phyloP scores from a whole-genome alignment of 2,888 invertebrate genomes.

The Dascillus cervinus region DNA sequence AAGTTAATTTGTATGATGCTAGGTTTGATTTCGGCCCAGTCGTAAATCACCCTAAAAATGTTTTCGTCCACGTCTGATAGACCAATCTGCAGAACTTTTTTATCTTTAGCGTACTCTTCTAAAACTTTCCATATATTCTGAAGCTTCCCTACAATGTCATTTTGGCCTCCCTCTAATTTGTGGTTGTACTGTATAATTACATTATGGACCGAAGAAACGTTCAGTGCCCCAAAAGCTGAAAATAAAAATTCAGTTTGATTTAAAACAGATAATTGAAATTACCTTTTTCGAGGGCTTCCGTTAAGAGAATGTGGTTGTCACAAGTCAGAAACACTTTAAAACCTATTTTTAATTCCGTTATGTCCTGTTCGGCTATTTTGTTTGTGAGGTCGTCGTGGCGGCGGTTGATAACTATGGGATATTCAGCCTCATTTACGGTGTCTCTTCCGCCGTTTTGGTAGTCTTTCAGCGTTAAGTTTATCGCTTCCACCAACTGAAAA shows the following conservation, averaged over 20 bases:
- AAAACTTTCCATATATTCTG: constrained; percentile 70
- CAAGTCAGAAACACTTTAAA: constrained; percentile 80
- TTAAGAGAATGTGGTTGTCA: constrained; percentile 55
- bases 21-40: constrained; percentile 73
- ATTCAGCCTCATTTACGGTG: constrained; percentile 30
- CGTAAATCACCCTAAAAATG: constrained; percentile 66
- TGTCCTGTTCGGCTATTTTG: constrained; percentile 61
- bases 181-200: constrained; percentile 73
- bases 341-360: constrained; percentile 73
- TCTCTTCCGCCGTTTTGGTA: constrained; percentile 31
- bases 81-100: constrained; percentile 67
- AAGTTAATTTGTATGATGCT: constrained; percentile 89
- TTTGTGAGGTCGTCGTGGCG: constrained; percentile 54
- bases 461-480: constrained; percentile 51
- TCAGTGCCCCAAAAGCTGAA: constrained; percentile 62
- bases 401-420: constrained; percentile 49
- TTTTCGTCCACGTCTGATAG: constrained; percentile 85
- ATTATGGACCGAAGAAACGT: constrained; percentile 69
- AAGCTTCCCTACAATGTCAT: constrained; percentile 51
- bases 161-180: constrained; percentile 27
- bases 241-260: too few species aligned
- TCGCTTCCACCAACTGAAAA: constrained; percentile 53
- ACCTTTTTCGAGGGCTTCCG: constrained; percentile 70
- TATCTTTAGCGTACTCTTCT: constrained; percentile 60
- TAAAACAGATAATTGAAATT: constrained; percentile 15